phyloP scores from a whole-genome alignment of 2,797 vertebrate genomes.

The Pangasius larnaudii region DNA sequence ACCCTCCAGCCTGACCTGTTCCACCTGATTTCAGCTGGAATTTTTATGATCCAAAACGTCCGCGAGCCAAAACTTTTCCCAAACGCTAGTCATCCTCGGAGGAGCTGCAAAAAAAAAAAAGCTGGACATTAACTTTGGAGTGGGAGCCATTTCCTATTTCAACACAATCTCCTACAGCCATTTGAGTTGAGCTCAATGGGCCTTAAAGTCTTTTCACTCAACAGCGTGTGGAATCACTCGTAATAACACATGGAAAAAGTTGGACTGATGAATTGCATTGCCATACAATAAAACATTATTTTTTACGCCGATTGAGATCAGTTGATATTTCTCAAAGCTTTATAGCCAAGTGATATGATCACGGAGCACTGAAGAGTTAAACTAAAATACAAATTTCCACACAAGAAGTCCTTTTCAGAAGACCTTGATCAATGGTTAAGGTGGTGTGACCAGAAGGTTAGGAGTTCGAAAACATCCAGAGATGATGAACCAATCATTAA shows the following conservation, averaged over 20 bases:
- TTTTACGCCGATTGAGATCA: not conserved
- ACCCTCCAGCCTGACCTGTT: conserved; percentile 47
- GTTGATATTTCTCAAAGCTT: not conserved
- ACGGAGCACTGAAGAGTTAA: not conserved
- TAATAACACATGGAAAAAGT: conserved; percentile 47
- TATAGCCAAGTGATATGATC: not conserved
- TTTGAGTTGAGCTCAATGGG: conserved; percentile 53
- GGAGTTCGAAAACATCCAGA: not conserved
- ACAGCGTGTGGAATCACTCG: conserved; percentile 39
- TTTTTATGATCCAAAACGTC: conserved; percentile 54
- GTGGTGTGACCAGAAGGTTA: not conserved
- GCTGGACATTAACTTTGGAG: conserved; percentile 50
- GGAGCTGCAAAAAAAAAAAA: conserved; percentile 36
- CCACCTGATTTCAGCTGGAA: conserved; percentile 48
- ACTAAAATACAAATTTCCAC: not conserved
- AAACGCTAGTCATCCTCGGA: conserved; percentile 48
- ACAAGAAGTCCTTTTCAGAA: not conserved
- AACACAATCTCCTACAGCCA: conserved; percentile 45
- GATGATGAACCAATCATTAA: not conserved
- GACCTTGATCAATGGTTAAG: not conserved
- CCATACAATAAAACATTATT: not conserved
- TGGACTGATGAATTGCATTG: conserved; percentile 24
- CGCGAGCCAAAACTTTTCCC: conserved; percentile 54
- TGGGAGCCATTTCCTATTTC: conserved; percentile 50
- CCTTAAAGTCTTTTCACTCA: conserved; percentile 52